Evolutionary conservation across 2,113 vertebrate species (phyloP).

Genomic region (Protomyctophum bolini): DNA sequence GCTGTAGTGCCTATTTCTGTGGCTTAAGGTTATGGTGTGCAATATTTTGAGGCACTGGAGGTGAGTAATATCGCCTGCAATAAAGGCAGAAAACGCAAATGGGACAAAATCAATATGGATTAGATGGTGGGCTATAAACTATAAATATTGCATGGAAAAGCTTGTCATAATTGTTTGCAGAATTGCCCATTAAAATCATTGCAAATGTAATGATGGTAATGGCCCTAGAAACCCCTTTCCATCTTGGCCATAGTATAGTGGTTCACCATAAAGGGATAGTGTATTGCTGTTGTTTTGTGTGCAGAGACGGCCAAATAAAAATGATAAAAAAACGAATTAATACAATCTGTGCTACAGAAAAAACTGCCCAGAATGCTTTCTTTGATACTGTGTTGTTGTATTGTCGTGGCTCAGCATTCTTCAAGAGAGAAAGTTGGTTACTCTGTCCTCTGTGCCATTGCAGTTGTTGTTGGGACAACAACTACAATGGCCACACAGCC

Average conservation of each 20-base stretch:
- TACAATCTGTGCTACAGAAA: no score
- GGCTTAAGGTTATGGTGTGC: background rate
- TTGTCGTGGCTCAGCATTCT: no score
- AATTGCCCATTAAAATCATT: constrained; percentile 1
- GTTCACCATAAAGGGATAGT: background rate
- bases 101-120: constrained; percentile 1
- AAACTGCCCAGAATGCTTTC: no score
- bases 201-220: background rate
- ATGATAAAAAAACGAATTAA: no score
- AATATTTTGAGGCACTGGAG: background rate
- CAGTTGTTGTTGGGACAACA: no score
- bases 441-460: no score
- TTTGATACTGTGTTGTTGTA: no score
- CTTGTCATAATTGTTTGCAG: background rate
- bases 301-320: no score
- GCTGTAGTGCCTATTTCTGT: background rate
- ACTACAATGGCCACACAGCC: no score
- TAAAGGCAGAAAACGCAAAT: background rate
- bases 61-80: background rate
- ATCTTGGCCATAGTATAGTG: background rate
- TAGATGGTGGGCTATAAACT: background rate
- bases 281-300: background rate
- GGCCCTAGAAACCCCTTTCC: background rate
- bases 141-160: background rate
- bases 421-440: no score